Percentiles rank a stretch among this genome's conserved stretches.
These are phyloP conservation scores for Orthosia incerta DNA, from an alignment of 2,888 invertebrate species.

Conservation along the genomic window DNA sequence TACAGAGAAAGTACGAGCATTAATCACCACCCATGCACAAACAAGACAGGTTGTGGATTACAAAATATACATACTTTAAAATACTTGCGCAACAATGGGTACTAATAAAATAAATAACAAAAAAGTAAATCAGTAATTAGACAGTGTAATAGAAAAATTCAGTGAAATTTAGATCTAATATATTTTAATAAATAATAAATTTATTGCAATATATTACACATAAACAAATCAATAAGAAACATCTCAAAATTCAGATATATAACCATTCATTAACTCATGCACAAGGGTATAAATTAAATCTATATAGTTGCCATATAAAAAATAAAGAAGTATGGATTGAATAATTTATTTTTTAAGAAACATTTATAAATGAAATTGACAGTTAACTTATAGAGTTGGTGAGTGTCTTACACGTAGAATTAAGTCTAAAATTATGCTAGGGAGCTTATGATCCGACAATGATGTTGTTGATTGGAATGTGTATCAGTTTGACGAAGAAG, in stretches of 20 bases:
- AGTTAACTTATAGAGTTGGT: slow-evolving; percentile 80
- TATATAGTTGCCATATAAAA: slow-evolving; percentile 40
- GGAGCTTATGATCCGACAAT: slow-evolving; percentile 95
- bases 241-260: slow-evolving; percentile 34
- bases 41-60: too few species aligned
- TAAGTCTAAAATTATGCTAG: slow-evolving; percentile 75
- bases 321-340: slow-evolving; percentile 55
- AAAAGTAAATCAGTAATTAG: background rate
- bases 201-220: slow-evolving; percentile 51
- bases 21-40: too few species aligned
- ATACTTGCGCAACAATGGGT: background rate
- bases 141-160: slow-evolving; percentile 34
- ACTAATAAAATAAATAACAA: background rate
- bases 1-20: too few species aligned
- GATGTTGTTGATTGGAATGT: slow-evolving; percentile 99
- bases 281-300: slow-evolving; percentile 35
- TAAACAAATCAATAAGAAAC: slow-evolving; percentile 32
- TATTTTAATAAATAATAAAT: slow-evolving; percentile 48
- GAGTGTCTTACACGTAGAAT: slow-evolving; percentile 81
- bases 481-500: slow-evolving; percentile 99
- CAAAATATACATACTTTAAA: too few species aligned
- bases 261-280: slow-evolving; percentile 48
- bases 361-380: slow-evolving; percentile 73
- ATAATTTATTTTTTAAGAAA: slow-evolving; percentile 86
- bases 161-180: slow-evolving; percentile 52